These are phyloP conservation scores for Tachystola acroxantha DNA, from an alignment of 2,888 invertebrate genomes.

Conservation along the genomic window DNA sequence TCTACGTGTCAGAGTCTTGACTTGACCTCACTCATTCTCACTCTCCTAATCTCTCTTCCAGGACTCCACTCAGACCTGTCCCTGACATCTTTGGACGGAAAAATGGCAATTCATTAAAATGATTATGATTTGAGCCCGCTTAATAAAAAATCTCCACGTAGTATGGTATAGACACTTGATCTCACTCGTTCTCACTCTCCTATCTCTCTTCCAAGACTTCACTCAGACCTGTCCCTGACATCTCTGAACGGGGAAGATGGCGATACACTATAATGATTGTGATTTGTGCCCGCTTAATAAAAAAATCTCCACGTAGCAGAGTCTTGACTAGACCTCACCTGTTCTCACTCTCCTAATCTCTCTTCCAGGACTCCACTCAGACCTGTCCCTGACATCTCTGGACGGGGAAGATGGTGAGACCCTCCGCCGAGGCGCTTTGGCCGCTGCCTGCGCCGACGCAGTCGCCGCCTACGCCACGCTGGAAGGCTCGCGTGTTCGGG, in stretches of 20 bases:
- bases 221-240: slow-evolving; percentile 83
- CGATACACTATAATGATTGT: no score
- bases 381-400: slow-evolving; percentile 82
- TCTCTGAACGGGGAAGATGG: slow-evolving; percentile 79
- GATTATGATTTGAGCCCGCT: no score
- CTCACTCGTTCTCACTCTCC: no score
- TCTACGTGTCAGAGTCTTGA: no score
- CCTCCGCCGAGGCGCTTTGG: slow-evolving; percentile 79
- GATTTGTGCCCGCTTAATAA: no score
- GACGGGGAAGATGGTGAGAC: slow-evolving; percentile 74
- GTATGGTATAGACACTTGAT: no score
- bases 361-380: slow-evolving; percentile 81
- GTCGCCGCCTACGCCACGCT: slow-evolving; percentile 85
- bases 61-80: slow-evolving; percentile 85
- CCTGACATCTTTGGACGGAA: slow-evolving; percentile 80
- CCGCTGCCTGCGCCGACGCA: slow-evolving; percentile 86
- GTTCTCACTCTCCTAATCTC: no score
- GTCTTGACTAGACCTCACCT: no score
- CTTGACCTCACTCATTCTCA: no score
- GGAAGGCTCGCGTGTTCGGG: slow-evolving; percentile 85
- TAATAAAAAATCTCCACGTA: no score
- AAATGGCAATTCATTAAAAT: no score
- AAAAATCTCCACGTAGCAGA: no score
- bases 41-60: slow-evolving; percentile 30
- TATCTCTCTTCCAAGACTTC: slow-evolving; percentile 69